phyloP scores from a whole-genome alignment of 2,113 vertebrate species.

The Mixornis gularis region DNA sequence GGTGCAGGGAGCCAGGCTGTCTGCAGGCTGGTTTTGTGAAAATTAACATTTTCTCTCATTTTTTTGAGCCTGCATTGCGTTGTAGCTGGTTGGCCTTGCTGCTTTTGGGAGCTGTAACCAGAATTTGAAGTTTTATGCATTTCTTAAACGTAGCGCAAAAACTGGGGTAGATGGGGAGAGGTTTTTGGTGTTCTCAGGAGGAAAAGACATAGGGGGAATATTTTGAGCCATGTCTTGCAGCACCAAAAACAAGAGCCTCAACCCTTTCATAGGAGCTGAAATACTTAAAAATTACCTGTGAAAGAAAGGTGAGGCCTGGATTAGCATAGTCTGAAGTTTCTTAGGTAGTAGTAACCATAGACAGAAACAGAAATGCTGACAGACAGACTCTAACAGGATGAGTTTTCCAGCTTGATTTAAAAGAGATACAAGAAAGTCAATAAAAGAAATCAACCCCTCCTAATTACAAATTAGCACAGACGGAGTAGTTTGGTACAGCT shows the following conservation, averaged over 20 bases:
- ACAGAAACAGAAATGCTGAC: not conserved
- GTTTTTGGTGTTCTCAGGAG: not conserved
- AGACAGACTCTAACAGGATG: not conserved
- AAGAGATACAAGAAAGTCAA: not conserved
- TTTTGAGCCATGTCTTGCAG: not conserved
- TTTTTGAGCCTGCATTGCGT: not conserved
- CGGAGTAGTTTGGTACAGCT: not conserved
- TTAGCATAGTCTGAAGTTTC: not conserved
- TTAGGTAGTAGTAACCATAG: not conserved
- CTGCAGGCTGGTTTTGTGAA: not conserved
- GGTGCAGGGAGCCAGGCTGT: not conserved
- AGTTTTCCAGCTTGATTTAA: not conserved
- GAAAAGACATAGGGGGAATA: not conserved
- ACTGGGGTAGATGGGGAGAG: rapidly evolving
- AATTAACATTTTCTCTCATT: not conserved
- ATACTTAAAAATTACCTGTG: not conserved
- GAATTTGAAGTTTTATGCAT: not conserved
- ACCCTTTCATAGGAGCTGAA: not conserved
- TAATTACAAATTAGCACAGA: not conserved
- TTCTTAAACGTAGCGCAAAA: rapidly evolving
- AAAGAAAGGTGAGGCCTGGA: not conserved
- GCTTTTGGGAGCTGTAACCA: not conserved
- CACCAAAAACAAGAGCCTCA: not conserved
- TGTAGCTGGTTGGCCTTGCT: not conserved
- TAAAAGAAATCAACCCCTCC: not conserved